Evolutionary conservation across 2,113 vertebrate genomes (phyloP).

Genomic region (Cathartes aura): DNA sequence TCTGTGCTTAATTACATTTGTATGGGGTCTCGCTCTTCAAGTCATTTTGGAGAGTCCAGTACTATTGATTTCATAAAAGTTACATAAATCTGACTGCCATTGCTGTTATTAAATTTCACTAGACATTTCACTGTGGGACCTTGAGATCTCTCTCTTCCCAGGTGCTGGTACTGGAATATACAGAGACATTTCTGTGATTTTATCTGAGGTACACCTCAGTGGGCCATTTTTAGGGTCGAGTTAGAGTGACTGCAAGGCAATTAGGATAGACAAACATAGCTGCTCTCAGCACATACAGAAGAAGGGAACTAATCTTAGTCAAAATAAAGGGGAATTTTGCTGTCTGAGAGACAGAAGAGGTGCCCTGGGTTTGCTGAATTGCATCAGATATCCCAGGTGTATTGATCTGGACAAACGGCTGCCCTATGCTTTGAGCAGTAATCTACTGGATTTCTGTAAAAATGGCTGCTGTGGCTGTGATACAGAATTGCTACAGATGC

Average conservation of each 20-base stretch:
- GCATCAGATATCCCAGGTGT: background rate
- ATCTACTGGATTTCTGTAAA: background rate
- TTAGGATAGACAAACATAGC: background rate
- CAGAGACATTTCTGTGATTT: background rate
- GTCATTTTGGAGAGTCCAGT: slow-evolving; percentile 32
- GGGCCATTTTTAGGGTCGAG: background rate
- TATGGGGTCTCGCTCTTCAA: slow-evolving; percentile 26
- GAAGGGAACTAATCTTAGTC: background rate
- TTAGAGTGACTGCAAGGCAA: background rate
- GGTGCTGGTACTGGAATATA: background rate
- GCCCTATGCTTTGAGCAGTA: background rate
- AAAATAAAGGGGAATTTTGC: background rate
- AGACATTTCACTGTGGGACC: background rate
- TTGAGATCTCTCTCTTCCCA: background rate
- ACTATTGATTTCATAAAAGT: slow-evolving; percentile 55
- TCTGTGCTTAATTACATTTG: slow-evolving; percentile 52
- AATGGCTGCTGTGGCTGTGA: background rate
- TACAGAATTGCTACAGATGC: background rate
- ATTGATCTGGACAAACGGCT: background rate
- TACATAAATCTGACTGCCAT: slow-evolving; percentile 49
- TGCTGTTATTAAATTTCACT: slow-evolving; percentile 34
- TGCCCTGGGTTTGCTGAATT: background rate
- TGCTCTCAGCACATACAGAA: background rate
- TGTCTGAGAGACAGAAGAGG: background rate
- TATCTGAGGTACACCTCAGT: background rate